phyloP scores from a whole-genome alignment of 2,113 vertebrate genomes.

The Pluvianellus socialis region DNA sequence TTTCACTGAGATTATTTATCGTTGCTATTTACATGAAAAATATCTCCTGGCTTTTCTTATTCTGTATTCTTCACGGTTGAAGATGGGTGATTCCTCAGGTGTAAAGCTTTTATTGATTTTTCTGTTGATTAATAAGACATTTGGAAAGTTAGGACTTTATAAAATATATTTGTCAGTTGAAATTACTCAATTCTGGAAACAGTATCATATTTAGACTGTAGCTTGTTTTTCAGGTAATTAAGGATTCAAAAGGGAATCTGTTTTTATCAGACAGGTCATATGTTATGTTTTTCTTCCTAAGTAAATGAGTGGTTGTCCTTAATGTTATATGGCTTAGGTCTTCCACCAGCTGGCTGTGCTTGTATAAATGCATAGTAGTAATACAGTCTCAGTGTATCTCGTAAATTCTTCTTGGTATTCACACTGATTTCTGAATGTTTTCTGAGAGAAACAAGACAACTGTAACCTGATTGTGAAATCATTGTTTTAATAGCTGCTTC shows the following conservation, averaged over 20 bases:
- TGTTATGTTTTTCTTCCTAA: not conserved
- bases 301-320: not conserved
- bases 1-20: not conserved
- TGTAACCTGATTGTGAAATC: not conserved
- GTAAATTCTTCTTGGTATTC: not conserved
- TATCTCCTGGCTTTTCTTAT: not conserved
- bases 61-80: not conserved
- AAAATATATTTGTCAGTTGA: not conserved
- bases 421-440: not conserved
- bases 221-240: not conserved
- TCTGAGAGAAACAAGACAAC: not conserved
- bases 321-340: not conserved
- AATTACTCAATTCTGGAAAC: not conserved
- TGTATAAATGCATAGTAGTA: not conserved
- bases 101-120: not conserved
- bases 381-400: not conserved
- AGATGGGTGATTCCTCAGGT: not conserved
- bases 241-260: not conserved
- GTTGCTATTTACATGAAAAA: not conserved
- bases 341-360: not conserved
- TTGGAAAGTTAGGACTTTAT: not conserved
- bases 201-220: not conserved
- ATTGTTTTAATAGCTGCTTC: not conserved
- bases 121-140: not conserved
- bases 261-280: not conserved